phyloP scores from a whole-genome alignment of 2,797 vertebrate species.

The Periparus ater region DNA sequence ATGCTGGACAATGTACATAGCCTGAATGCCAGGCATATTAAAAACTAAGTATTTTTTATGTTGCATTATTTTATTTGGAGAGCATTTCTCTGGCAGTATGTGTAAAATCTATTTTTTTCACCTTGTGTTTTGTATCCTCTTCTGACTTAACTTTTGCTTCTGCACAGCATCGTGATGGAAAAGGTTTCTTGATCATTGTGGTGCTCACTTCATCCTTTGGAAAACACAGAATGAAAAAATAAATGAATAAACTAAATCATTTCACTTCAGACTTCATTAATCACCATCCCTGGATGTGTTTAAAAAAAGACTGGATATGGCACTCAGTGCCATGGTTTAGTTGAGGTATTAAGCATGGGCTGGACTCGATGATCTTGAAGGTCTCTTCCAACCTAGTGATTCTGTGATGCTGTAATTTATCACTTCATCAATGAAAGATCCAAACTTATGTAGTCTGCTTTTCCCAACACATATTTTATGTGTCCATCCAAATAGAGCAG shows the following conservation, averaged over 20 bases:
- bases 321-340: too few species aligned
- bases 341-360: too few species aligned
- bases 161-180: accelerated
- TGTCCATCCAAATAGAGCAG: not conserved
- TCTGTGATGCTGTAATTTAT: not conserved
- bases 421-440: not conserved
- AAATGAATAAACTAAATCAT: not conserved
- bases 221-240: not conserved
- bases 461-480: not conserved
- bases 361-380: too few species aligned
- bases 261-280: not conserved
- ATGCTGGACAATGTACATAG: not conserved
- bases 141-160: not conserved
- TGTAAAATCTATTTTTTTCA: not conserved
- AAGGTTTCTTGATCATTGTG: not conserved
- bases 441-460: not conserved
- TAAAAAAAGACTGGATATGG: too few species aligned
- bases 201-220: not conserved
- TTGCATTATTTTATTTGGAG: not conserved
- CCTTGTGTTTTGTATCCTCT: not conserved
- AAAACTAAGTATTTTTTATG: not conserved
- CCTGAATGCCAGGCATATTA: not conserved
- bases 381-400: too few species aligned
- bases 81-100: not conserved
- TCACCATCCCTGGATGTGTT: too few species aligned